A percentile compares a stretch with the other conserved stretches of the same genome.
Evolutionary conservation across 2,888 invertebrate species (phyloP).

Genomic region (Drosophila percnosoma): DNA sequence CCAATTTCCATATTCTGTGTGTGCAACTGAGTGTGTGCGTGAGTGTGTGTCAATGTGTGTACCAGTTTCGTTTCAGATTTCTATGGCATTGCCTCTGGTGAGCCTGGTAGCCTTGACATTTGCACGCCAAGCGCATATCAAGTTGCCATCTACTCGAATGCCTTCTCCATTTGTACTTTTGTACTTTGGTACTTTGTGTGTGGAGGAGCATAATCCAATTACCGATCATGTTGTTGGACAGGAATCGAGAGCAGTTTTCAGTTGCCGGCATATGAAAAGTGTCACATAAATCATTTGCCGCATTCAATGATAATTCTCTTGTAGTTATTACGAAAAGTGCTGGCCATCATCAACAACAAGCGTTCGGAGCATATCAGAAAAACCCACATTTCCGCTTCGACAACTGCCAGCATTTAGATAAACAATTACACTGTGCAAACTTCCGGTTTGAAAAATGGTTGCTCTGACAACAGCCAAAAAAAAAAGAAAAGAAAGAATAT

Average conservation of each 20-base stretch:
- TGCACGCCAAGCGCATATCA: constrained; percentile 43
- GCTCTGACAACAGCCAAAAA: constrained; percentile 14
- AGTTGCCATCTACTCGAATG: constrained; percentile 44
- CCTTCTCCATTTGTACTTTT: constrained; percentile 7
- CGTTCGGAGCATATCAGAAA: constrained; percentile 23
- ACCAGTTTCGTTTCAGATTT: constrained; percentile 24
- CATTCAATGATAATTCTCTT: constrained; percentile 41
- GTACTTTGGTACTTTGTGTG: not conserved
- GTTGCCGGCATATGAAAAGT: constrained; percentile 38
- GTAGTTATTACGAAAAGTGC: constrained; percentile 44
- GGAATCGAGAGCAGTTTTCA: constrained; percentile 12
- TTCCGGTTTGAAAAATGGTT: constrained; percentile 65
- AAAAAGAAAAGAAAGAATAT: not conserved
- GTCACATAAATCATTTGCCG: constrained; percentile 70
- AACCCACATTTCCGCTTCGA: constrained; percentile 54
- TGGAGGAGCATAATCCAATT: constrained; percentile 47
- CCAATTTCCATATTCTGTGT: constrained; percentile 77
- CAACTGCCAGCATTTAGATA: constrained; percentile 65
- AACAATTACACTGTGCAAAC: constrained; percentile 65
- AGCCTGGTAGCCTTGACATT: constrained; percentile 21
- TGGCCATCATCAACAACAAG: constrained; percentile 49
- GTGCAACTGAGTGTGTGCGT: constrained; percentile 21
- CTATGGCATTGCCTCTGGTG: not conserved
- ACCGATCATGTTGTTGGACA: constrained; percentile 50
- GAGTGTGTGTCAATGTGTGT: not conserved